Conservation (phyloP, 2,888 invertebrate species). For the Patella pellucida region DNA sequence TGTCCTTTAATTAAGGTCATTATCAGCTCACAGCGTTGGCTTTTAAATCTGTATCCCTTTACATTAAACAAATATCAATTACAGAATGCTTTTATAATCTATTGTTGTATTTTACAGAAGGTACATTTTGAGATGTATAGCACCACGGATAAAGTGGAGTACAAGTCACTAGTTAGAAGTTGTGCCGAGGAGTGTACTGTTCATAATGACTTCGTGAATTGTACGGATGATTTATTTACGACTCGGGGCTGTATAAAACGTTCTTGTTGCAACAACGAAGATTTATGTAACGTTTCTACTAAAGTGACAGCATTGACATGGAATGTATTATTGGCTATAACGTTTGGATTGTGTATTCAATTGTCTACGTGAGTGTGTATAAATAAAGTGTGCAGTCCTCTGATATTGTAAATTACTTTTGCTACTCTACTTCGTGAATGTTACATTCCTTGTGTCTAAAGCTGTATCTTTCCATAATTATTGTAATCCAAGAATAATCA, state of each 20-base stretch:
- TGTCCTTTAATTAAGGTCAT: too few species aligned
- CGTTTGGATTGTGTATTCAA: too few species aligned
- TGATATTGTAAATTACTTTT: too few species aligned
- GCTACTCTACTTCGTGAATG: too few species aligned
- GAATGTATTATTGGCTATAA: too few species aligned
- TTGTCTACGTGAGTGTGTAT: too few species aligned
- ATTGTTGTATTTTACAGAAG: conserved; percentile 47
- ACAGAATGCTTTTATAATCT: not conserved
- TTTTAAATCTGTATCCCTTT: not conserved
- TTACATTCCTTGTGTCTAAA: too few species aligned
- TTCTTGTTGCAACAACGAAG: conserved; percentile 51
- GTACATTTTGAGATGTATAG: conserved; percentile 54
- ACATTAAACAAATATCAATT: not conserved
- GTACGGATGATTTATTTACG: conserved; percentile 41
- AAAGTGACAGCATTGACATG: too few species aligned
- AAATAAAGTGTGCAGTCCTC: too few species aligned
- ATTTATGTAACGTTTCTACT: conserved; percentile 48
- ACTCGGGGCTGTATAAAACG: conserved; percentile 53
- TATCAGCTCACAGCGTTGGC: too few species aligned
- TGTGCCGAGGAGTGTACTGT: conserved; percentile 51
- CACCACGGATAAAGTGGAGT: conserved; percentile 37
- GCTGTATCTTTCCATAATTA: too few species aligned
- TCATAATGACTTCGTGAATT: conserved; percentile 54
- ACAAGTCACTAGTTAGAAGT: conserved; percentile 52
- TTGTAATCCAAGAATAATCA: too few species aligned